Evolutionary conservation across 2,888 invertebrate species (phyloP).

Genomic region (Agrochola lota): DNA sequence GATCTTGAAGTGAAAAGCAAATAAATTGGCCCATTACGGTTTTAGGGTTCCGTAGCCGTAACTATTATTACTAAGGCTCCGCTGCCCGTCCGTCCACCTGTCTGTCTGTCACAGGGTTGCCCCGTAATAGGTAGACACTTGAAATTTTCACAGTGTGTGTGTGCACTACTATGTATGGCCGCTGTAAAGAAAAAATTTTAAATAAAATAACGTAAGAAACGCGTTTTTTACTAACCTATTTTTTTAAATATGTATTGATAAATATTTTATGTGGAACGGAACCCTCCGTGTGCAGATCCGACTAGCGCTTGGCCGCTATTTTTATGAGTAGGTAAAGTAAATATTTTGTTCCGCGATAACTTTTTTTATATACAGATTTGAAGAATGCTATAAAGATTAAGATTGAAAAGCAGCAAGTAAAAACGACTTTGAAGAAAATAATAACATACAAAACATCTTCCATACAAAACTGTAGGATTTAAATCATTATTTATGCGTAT

Average conservation of each 20-base stretch:
- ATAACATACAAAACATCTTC: conserved; percentile 16
- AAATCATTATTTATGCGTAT: conserved; percentile 8
- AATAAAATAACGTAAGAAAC: too few relatives aligned
- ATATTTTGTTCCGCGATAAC: conserved; percentile 61
- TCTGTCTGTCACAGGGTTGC: not conserved
- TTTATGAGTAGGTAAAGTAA: conserved; percentile 60
- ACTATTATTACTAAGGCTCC: not conserved
- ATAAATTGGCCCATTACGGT: conserved; percentile 49
- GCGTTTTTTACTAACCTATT: not conserved
- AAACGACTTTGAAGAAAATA: conserved; percentile 16
- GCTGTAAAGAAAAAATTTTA: not conserved
- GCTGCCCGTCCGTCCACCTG: too few relatives aligned
- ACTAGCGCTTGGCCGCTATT: not conserved
- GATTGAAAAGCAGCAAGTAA: conserved; percentile 7
- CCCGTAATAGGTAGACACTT: not conserved
- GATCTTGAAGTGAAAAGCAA: conserved; percentile 30
- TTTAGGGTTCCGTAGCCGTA: conserved; percentile 5
- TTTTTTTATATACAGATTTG: conserved; percentile 49
- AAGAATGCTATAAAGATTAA: conserved; percentile 34
- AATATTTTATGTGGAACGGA: not conserved
- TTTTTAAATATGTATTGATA: not conserved
- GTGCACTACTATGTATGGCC: not conserved
- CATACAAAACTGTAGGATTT: conserved; percentile 15
- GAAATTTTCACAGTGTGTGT: not conserved
- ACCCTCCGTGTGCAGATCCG: not conserved